Evolutionary conservation across 2,888 invertebrate species (phyloP).

Genomic region (Panzeria rudis): DNA sequence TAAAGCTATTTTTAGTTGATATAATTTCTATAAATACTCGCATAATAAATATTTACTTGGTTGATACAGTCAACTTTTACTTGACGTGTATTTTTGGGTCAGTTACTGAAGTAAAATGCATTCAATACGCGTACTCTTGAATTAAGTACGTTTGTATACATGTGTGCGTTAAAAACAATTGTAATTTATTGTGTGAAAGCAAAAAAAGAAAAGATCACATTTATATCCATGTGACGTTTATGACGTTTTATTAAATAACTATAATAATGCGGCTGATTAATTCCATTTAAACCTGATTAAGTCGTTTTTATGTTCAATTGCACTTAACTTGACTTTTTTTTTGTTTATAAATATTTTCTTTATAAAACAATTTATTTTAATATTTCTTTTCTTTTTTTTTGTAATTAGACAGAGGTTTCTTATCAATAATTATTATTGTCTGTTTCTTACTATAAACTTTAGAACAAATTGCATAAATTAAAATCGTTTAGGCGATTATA

Average conservation of each 20-base stretch:
- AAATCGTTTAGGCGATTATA: constrained; percentile 29
- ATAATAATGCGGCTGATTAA: constrained; percentile 16
- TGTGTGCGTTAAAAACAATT: constrained; percentile 11
- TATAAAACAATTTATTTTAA: neutral
- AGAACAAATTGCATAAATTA: constrained; percentile 19
- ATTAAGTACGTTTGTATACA: neutral
- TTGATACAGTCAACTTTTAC: constrained; percentile 27
- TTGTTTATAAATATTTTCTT: neutral
- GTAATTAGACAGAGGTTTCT: constrained; percentile 1
- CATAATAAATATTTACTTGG: constrained; percentile 46
- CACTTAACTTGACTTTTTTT: constrained; percentile 1
- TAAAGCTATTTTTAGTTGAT: constrained; percentile 33
- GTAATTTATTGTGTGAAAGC: constrained; percentile 8
- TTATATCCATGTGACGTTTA: constrained; percentile 44
- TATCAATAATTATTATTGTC: neutral
- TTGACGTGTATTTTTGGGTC: constrained; percentile 47
- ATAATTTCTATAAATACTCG: constrained; percentile 35
- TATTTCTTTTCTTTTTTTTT: neutral
- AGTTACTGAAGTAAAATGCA: constrained; percentile 20
- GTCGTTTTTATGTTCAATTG: constrained; percentile 18
- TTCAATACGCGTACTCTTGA: neutral
- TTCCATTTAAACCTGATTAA: constrained; percentile 46
- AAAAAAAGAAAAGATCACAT: constrained; percentile 39
- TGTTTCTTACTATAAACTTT: neutral
- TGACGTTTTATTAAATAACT: constrained; percentile 22